phyloP scores from a whole-genome alignment of 92 coral and sea anemone genomes.

The Actinostola sp. region DNA sequence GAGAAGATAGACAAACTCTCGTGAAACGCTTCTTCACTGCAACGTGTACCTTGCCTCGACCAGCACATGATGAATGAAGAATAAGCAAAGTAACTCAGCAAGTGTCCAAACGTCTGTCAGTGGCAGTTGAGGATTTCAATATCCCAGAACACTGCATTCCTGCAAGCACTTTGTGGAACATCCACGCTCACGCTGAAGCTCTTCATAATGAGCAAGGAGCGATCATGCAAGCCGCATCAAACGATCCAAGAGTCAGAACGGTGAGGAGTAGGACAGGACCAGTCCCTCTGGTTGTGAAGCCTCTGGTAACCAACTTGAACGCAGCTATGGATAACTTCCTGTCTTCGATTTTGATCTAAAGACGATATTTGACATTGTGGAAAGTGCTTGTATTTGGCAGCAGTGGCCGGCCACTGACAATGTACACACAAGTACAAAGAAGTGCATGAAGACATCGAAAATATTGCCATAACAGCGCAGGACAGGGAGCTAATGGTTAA shows the following conservation, averaged over 20 bases:
- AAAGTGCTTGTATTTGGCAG: too few species aligned
- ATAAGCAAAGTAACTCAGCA: neutral
- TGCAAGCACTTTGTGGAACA: neutral
- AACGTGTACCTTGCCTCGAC: constrained; percentile 7
- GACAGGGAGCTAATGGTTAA: too few species aligned
- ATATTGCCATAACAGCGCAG: too few species aligned
- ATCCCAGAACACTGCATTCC: constrained; percentile 14
- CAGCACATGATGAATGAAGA: neutral
- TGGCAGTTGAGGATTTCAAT: constrained; percentile 24
- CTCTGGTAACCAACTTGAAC: constrained; percentile 16
- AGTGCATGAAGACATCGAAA: too few species aligned
- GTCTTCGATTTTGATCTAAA: too few species aligned
- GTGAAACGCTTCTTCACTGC: constrained; percentile 35
- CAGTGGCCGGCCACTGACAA: too few species aligned
- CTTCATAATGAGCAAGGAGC: constrained; percentile 37
- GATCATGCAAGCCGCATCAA: constrained; percentile 32
- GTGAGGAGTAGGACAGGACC: constrained; percentile 27
- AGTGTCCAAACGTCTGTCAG: constrained; percentile 2
- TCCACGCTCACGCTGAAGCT: constrained; percentile 22
- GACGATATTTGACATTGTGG: too few species aligned
- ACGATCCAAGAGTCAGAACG: constrained; percentile 24
- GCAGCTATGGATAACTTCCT: too few species aligned
- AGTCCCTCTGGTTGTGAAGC: constrained; percentile 28
- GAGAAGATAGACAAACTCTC: constrained; percentile 23
- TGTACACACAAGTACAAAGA: too few species aligned